phyloP scores from a whole-genome alignment of 2,888 invertebrate species.

The Dascillus cervinus region DNA sequence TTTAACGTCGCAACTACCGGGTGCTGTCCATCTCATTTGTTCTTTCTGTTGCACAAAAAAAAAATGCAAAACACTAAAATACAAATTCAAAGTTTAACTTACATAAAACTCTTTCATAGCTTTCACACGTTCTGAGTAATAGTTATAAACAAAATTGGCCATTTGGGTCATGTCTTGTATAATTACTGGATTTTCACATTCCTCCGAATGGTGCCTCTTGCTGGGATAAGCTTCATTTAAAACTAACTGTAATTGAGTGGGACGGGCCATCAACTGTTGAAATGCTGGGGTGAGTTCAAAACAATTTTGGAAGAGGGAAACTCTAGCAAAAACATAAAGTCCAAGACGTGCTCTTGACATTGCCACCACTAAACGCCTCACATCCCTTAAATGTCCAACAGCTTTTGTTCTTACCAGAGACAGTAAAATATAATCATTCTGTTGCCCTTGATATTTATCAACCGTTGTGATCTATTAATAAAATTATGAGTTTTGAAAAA shows the following conservation, averaged over 20 bases:
- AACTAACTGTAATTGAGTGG: constrained; percentile 70
- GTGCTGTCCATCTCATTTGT: constrained; percentile 52
- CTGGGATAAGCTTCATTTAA: constrained; percentile 76
- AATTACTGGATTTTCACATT: constrained; percentile 48
- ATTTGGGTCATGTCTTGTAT: constrained; percentile 88
- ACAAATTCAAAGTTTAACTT: constrained; percentile 2
- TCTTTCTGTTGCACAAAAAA: constrained; percentile 35
- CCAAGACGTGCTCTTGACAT: constrained; percentile 96
- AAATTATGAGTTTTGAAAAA: too few relatives aligned
- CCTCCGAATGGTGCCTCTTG: constrained; percentile 46
- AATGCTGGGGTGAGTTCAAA: constrained; percentile 95
- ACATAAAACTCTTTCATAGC: constrained; percentile 48
- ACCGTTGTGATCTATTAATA: constrained; percentile 74
- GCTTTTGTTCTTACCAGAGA: constrained; percentile 93
- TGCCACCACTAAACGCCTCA: constrained; percentile 93
- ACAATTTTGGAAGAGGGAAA: constrained; percentile 90
- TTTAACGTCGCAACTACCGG: constrained; percentile 49
- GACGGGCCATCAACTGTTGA: constrained; percentile 76
- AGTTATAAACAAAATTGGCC: constrained; percentile 90
- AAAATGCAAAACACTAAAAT: constrained; percentile 3
- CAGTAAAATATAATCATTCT: constrained; percentile 95
- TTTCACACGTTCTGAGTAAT: constrained; percentile 74
- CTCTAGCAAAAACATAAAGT: constrained; percentile 91
- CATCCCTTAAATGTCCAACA: constrained; percentile 96
- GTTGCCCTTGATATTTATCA: constrained; percentile 99